Evolutionary conservation across 2,888 invertebrate genomes (phyloP).

Genomic region (Eilema griseolum): DNA sequence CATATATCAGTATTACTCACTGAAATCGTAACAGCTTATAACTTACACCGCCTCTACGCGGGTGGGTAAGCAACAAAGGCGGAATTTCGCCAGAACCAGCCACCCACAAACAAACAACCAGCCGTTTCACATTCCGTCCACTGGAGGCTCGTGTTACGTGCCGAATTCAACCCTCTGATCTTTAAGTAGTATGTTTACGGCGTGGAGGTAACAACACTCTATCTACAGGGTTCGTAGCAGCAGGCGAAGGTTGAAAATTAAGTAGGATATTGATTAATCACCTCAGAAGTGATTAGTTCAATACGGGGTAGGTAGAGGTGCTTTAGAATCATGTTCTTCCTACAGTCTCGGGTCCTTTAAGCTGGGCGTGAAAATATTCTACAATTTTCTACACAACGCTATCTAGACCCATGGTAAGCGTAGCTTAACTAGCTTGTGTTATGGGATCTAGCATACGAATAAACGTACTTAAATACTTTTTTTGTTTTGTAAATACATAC

Average conservation of each 20-base stretch:
- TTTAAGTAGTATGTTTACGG: conserved; percentile 29
- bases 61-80: conserved; percentile 81
- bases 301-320: not conserved
- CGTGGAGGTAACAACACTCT: not conserved
- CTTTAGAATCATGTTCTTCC: too few species aligned
- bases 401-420: too few species aligned
- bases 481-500: too few species aligned
- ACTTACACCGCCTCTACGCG: conserved; percentile 39
- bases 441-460: too few species aligned
- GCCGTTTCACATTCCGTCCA: conserved; percentile 80
- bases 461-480: too few species aligned
- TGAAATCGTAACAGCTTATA: conserved; percentile 27
- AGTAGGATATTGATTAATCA: not conserved
- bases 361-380: too few species aligned
- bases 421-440: too few species aligned
- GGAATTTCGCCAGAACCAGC: conserved; percentile 81
- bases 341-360: too few species aligned
- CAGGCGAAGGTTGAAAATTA: not conserved
- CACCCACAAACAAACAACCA: conserved; percentile 82
- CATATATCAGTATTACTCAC: not conserved
- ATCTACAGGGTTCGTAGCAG: not conserved
- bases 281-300: not conserved
- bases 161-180: conserved; percentile 67
- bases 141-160: conserved; percentile 63
- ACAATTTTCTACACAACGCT: too few species aligned